phyloP scores from a whole-genome alignment of 92 coral and sea anemone genomes.

The Parazoanthus swiftii region DNA sequence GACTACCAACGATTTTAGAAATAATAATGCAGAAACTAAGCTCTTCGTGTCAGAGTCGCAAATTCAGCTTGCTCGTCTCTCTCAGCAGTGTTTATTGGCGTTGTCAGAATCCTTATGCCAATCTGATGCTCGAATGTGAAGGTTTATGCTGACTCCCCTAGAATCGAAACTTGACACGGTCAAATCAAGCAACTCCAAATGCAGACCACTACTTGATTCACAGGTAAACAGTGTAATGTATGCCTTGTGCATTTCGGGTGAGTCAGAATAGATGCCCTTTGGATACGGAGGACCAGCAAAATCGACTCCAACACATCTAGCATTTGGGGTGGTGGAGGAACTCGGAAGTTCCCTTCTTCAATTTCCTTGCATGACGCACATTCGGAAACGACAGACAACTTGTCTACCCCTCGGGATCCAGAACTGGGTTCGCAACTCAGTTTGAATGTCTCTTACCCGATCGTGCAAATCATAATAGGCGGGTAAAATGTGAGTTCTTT shows the following conservation, averaged over 20 bases:
- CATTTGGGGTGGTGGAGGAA: constrained; percentile 43
- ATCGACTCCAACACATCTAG: constrained; percentile 47
- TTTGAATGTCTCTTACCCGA: constrained; percentile 47
- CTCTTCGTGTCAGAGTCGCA: too few relatives aligned
- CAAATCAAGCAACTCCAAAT: constrained; percentile 17
- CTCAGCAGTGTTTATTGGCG: too few relatives aligned
- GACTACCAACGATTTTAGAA: too few relatives aligned
- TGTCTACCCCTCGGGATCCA: constrained; percentile 40
- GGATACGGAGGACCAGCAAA: constrained; percentile 50
- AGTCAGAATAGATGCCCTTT: constrained; percentile 29
- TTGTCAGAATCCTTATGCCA: too few relatives aligned
- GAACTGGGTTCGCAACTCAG: constrained; percentile 37
- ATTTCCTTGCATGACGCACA: constrained; percentile 26
- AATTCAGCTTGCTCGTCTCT: too few relatives aligned
- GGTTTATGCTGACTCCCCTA: too few relatives aligned
- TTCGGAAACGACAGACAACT: constrained; percentile 13
- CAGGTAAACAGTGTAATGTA: constrained; percentile 54
- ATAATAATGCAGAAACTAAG: too few relatives aligned
- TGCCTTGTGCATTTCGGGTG: constrained; percentile 40
- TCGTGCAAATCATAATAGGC: constrained; percentile 46
- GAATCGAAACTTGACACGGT: too few relatives aligned
- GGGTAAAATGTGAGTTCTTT: constrained; percentile 38
- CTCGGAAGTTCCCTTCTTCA: constrained; percentile 14
- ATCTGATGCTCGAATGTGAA: too few relatives aligned
- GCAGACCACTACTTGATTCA: constrained; percentile 46